Percentiles rank a stretch among this genome's conserved stretches.
phyloP scores from a whole-genome alignment of 1,140 invertebrate species.

The Drosophila carrolli region DNA sequence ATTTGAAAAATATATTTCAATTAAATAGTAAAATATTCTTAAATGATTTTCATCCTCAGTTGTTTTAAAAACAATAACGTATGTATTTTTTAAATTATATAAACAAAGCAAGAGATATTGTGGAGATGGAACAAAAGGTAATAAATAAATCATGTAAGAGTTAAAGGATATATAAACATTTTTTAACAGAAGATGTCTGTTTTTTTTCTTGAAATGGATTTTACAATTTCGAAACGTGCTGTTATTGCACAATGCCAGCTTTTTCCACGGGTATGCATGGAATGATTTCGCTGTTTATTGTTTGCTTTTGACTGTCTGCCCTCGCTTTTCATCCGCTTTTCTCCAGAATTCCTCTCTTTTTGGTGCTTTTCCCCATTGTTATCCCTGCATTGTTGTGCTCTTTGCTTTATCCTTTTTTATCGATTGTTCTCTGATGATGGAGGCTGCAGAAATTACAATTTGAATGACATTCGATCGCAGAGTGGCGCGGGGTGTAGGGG shows the following conservation, averaged over 20 bases:
- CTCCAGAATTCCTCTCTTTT: conserved; percentile 9
- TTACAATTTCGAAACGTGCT: conserved; percentile 29
- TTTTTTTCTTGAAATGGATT: conserved; percentile 1
- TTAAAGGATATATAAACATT: too few relatives aligned
- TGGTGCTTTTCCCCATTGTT: conserved; percentile 49
- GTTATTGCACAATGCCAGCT: conserved; percentile 12
- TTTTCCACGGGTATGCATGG: neutral
- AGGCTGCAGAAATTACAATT: conserved; percentile 58
- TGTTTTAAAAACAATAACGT: too few relatives aligned
- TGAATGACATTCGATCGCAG: conserved; percentile 71
- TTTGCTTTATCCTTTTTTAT: conserved; percentile 60
- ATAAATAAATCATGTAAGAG: too few relatives aligned
- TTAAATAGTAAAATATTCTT: too few relatives aligned
- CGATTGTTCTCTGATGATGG: conserved; percentile 51
- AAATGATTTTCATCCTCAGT: too few relatives aligned
- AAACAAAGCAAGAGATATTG: too few relatives aligned
- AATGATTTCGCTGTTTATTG: conserved; percentile 51
- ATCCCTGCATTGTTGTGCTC: conserved; percentile 53
- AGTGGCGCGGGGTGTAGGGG: neutral
- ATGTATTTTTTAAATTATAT: too few relatives aligned
- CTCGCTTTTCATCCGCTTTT: conserved; percentile 11
- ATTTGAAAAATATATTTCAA: too few relatives aligned
- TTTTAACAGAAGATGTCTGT: neutral
- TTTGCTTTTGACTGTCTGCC: conserved; percentile 49
- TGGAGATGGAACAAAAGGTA: too few relatives aligned